Evolutionary conservation across 2,888 invertebrate genomes (phyloP).

Genomic region (Beris morrisii): DNA sequence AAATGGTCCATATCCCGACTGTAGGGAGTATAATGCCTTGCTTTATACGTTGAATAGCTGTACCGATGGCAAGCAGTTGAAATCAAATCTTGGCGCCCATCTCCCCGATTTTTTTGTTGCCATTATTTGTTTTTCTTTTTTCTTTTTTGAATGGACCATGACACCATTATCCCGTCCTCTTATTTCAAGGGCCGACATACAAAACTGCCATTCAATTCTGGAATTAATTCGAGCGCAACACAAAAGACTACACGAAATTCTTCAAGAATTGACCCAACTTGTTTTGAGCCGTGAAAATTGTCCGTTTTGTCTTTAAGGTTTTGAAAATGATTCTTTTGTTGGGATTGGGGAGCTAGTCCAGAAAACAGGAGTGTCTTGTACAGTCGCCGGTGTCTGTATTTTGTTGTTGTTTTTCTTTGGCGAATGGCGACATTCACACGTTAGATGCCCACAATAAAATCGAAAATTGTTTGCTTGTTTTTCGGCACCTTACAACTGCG

Average conservation of each 20-base stretch:
- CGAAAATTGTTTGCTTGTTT: slow-evolving; percentile 1
- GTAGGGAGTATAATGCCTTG: too few relatives aligned
- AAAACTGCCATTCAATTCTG: slow-evolving; percentile 13
- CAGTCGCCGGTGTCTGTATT: background rate
- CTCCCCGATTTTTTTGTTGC: too few relatives aligned
- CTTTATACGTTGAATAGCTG: too few relatives aligned
- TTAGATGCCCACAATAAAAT: slow-evolving; percentile 9
- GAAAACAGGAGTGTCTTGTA: slow-evolving; percentile 18
- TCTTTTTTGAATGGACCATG: too few relatives aligned
- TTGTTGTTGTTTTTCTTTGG: background rate
- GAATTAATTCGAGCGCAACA: slow-evolving; percentile 28
- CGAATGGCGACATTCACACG: slow-evolving; percentile 13
- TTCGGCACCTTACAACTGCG: slow-evolving; percentile 26
- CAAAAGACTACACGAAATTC: slow-evolving; percentile 14
- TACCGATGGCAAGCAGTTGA: too few relatives aligned
- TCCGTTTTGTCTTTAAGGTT: slow-evolving; percentile 9
- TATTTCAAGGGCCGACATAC: too few relatives aligned
- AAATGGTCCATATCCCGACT: too few relatives aligned
- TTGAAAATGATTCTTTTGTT: slow-evolving; percentile 28
- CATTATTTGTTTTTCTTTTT: too few relatives aligned
- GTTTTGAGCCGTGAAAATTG: slow-evolving; percentile 16
- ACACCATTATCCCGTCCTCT: too few relatives aligned
- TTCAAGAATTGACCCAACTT: slow-evolving; percentile 13
- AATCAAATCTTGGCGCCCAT: too few relatives aligned
- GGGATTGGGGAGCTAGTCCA: background rate